Evolutionary conservation across 2,888 invertebrate species (phyloP).

Genomic region (Sicus ferrugineus): DNA sequence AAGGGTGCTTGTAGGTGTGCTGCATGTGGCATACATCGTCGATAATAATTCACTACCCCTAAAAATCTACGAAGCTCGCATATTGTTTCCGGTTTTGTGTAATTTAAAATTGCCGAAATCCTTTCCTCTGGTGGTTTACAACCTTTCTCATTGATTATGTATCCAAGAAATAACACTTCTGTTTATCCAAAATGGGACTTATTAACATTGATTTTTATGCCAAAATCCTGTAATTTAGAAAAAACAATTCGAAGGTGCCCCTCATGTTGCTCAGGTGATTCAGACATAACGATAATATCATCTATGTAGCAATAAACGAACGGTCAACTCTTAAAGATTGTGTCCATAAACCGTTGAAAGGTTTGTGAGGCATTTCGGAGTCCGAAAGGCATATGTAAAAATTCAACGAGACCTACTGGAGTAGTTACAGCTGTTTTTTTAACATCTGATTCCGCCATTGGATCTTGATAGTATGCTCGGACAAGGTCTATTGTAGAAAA

Average conservation of each 20-base stretch:
- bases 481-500: too few species aligned
- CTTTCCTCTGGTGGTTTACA: background rate
- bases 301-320: slow-evolving; percentile 49
- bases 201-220: slow-evolving; percentile 21
- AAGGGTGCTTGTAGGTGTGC: slow-evolving; percentile 4
- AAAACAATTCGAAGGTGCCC: slow-evolving; percentile 40
- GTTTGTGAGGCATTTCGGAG: slow-evolving; percentile 55
- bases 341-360: slow-evolving; percentile 55
- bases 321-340: slow-evolving; percentile 43
- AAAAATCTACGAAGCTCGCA: too few species aligned
- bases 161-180: slow-evolving; percentile 12
- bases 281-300: slow-evolving; percentile 48
- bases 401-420: slow-evolving; percentile 56
- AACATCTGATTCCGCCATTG: too few species aligned
- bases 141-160: slow-evolving; percentile 8
- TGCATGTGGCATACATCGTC: slow-evolving; percentile 17
- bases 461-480: too few species aligned
- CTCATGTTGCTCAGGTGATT: slow-evolving; percentile 37
- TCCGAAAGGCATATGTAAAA: slow-evolving; percentile 44
- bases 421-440: too few species aligned
- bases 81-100: slow-evolving; percentile 12
- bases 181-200: slow-evolving; percentile 24
- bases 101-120: slow-evolving; percentile 6
- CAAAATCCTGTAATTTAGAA: slow-evolving; percentile 29
- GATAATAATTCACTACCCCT: too few species aligned